Base-by-base conservation (phyloP, 2,888 invertebrate genomes). In the Cephus rjabovi region DNA sequence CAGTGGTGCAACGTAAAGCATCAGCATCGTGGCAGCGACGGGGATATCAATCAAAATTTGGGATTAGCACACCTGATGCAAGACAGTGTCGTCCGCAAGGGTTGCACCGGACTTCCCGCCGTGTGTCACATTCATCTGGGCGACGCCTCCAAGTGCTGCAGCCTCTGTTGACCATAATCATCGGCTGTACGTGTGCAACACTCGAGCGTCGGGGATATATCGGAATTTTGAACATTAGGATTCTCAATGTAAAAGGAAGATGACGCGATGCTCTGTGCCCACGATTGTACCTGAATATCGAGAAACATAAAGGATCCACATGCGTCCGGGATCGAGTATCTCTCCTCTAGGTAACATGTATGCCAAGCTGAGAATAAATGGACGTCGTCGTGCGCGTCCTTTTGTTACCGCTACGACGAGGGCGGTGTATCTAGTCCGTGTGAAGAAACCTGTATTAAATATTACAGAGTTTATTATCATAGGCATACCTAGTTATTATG, bases 61-160 rank as follows among this genome's bases (percentile, higher is more conserved):
- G 93, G 92, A 3, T 80, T 91, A 12, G 85, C 89, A 33, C 88
- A 87, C 34, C 81, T 88, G 76, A 86, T 87, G 1, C 88, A 89
- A 75, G 89, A 89, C 71, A 85, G 83, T 74, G 86, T 86, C 73
- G 86, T 88, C 11, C 87, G 87, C 12, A 90, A 90, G 69, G 92
- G 92, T 34, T 93, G 93, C 83, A 90, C 90, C 40, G 93, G 92
- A 73, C 82, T 93, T 80, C 92, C 93, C 12, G 91, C 93, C 2
- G 92, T 94, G 75, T 94, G 94, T 86, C 93, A 93, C 74, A 91
- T 93, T 77, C 94, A 94, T 86, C 90, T 93, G 78, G 93, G 93
- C 75, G 93, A 93, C 83, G 92, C 93, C 74, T 93, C 93, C 77
- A 93, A 94, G 86, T 93, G 93, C 84, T 94, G 93, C 87, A 94